These are phyloP conservation scores for Panulirus ornatus DNA, from an alignment of 1,140 invertebrate genomes.

Conservation along the genomic window DNA sequence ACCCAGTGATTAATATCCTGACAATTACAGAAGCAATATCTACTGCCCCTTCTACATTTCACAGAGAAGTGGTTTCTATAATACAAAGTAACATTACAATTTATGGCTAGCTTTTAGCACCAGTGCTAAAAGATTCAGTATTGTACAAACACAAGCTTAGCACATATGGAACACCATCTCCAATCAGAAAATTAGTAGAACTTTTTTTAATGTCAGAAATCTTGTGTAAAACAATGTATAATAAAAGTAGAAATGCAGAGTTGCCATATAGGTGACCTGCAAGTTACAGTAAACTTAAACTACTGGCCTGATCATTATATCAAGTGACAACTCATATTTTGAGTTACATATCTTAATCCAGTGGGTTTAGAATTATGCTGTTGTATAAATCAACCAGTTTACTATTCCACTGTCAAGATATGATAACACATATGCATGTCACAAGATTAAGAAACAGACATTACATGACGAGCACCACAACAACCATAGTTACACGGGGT, in stretches of 20 bases:
- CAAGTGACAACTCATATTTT: background rate
- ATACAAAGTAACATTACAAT: conserved; percentile 21
- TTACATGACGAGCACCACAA: conserved; percentile 57
- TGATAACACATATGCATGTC: background rate
- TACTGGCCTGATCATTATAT: conserved; percentile 14
- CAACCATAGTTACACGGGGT: conserved; percentile 43
- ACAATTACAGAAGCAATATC: background rate
- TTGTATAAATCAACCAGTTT: background rate
- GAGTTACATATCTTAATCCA: background rate
- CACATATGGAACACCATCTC: conserved; percentile 9
- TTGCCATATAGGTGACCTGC: background rate
- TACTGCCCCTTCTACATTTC: background rate
- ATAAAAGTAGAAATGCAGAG: background rate
- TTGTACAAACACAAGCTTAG: conserved; percentile 48
- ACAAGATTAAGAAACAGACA: conserved; percentile 13
- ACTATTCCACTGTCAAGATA: background rate
- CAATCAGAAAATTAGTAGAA: background rate
- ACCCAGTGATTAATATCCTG: background rate
- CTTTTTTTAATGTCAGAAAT: background rate
- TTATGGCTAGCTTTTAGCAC: conserved; percentile 65
- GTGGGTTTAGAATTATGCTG: background rate
- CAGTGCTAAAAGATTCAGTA: conserved; percentile 59
- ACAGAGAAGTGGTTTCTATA: background rate
- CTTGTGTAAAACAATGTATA: background rate
- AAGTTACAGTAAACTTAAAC: conserved; percentile 53